Conservation (phyloP, 2,888 invertebrate genomes). For the Pseudococcus jackbeardsleyi region DNA sequence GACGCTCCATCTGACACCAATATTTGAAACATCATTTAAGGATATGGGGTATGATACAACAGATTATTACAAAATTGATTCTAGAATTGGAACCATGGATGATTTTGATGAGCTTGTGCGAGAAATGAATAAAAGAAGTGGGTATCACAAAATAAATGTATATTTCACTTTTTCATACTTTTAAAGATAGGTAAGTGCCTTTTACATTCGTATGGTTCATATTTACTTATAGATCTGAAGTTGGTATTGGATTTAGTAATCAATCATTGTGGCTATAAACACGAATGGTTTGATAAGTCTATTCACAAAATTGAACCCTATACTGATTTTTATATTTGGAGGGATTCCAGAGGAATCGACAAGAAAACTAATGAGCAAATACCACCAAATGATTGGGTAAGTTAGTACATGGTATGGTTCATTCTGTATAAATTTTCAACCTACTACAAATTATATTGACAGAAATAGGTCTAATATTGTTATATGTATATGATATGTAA, state of each 20-base stretch:
- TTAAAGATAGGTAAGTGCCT: background rate
- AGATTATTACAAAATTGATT: background rate
- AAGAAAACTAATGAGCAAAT: constrained; percentile 69
- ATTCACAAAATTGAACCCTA: background rate
- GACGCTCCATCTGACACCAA: background rate
- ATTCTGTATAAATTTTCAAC: too few relatives aligned
- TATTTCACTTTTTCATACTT: background rate
- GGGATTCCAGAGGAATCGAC: constrained; percentile 72
- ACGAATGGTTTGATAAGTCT: background rate
- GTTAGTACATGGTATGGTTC: too few relatives aligned
- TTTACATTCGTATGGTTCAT: background rate
- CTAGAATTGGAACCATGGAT: background rate
- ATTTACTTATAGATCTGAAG: too few relatives aligned
- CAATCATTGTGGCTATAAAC: background rate
- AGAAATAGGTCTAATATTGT: too few relatives aligned
- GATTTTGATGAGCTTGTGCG: constrained; percentile 72
- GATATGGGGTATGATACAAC: background rate
- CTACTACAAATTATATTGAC: too few relatives aligned
- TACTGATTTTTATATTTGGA: constrained; percentile 71
- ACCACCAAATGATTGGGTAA: constrained; percentile 86
- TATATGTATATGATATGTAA: too few relatives aligned
- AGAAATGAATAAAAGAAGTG: constrained; percentile 70
- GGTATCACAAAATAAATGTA: background rate
- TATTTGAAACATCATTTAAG: background rate
- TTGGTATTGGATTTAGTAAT: too few relatives aligned